Conservation (phyloP, 2,113 vertebrate species). For the Camelus dromedarius region DNA sequence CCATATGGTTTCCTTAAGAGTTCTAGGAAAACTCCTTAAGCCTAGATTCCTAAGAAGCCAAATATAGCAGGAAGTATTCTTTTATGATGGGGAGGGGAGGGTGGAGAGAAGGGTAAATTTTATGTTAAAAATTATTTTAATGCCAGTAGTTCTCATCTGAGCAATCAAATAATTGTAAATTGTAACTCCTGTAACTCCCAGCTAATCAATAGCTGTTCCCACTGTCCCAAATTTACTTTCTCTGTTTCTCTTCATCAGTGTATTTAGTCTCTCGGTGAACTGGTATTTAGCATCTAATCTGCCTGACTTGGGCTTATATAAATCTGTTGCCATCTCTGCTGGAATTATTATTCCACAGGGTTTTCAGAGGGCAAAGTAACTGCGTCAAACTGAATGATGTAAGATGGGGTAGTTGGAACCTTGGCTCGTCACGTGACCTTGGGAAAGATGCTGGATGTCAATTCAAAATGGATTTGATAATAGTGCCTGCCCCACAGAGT, state of each 20-base stretch:
- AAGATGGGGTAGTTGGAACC: neutral
- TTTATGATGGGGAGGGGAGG: accelerated
- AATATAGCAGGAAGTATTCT: neutral
- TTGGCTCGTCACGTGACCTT: neutral
- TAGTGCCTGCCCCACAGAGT: neutral
- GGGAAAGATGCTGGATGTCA: neutral
- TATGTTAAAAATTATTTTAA: neutral
- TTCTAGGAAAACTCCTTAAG: neutral
- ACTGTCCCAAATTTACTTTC: neutral
- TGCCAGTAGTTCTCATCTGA: neutral
- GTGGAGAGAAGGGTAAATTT: neutral
- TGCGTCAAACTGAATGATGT: neutral
- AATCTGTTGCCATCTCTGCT: neutral
- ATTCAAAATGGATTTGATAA: neutral
- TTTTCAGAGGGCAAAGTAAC: neutral
- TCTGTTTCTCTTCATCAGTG: neutral
- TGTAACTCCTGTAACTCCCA: neutral
- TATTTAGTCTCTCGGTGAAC: neutral
- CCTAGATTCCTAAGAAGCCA: conserved; percentile 30
- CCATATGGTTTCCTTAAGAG: neutral
- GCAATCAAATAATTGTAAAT: conserved; percentile 15
- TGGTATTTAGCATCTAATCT: neutral
- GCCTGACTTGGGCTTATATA: neutral
- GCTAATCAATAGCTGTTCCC: neutral
- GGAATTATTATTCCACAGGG: neutral